Evolutionary conservation across 1,140 invertebrate genomes (phyloP), one percentile per base, ranked within the genome.

Genomic region (Procambarus clarkii): DNA sequence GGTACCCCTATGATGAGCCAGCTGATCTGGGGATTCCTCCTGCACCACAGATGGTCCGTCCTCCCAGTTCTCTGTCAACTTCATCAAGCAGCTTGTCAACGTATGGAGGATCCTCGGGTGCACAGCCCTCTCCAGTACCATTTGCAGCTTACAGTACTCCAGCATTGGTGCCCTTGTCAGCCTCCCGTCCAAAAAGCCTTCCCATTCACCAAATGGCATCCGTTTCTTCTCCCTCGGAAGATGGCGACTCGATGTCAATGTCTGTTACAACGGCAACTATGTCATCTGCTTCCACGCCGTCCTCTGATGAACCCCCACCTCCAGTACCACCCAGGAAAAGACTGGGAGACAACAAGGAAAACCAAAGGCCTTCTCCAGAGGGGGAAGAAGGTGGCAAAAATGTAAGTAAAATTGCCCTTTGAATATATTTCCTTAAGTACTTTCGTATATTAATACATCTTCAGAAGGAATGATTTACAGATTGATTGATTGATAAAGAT

Each of bases 321-420:
- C 95, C 95, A 13, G 95, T 96, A 4, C 96, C 96, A 45, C 96
- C 96, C 4, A 93, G 96, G 74, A 94, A 95, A 58, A 95, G 95
- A 92, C 95, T 95, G 79, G 90, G 64, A 7, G 94, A 95, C 60
- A 95, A 95, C 93, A 95, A 95, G 92, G 95, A 95, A 91, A 95
- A 95, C 85, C 54, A 58, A 45, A 84, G 83, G 4, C 89, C 91
- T 3, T 88, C 92, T 5, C 86, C 91, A 24, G 91, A 91, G 13
- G 88, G 91, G 9, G 86, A 89, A 79, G 91, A 93, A 85, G 80
- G 85, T 90, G 86, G 88, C 83, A 82, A 88, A 81, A 90, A 84
- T 9, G 91, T 92, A 54, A 92, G 87, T 89, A 34, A 34, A 34
- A 34, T 34, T 34, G 34, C 34, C 34, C 34, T 34, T 34, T 34